phyloP scores from a whole-genome alignment of 2,797 vertebrate genomes.

The Amphiprion clarkii region DNA sequence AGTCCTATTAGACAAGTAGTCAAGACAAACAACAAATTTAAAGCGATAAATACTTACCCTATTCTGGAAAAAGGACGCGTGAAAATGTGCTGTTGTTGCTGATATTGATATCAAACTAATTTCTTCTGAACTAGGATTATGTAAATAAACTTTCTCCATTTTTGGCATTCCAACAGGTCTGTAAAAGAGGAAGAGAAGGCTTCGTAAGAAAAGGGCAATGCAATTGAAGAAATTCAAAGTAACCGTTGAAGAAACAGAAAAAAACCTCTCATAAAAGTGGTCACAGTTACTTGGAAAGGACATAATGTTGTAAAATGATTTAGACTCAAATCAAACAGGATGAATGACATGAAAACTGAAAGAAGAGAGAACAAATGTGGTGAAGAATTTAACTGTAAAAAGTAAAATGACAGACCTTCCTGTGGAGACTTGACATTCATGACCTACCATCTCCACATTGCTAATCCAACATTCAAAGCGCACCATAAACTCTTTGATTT shows the following conservation, averaged over 20 bases:
- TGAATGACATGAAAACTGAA: background rate
- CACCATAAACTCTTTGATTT: conserved; percentile 33
- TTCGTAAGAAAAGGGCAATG: background rate
- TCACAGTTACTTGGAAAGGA: background rate
- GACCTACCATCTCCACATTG: background rate
- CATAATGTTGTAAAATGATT: background rate
- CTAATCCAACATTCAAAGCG: conserved; percentile 12
- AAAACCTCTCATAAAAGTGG: background rate
- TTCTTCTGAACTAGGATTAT: conserved; percentile 99
- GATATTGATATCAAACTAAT: conserved; percentile 99
- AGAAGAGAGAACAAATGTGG: background rate
- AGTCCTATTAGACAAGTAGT: background rate
- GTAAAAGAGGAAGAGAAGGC: conserved; percentile 55
- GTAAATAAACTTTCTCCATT: conserved; percentile 99
- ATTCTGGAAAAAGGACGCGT: conserved; percentile 99
- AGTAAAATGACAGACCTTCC: conserved; percentile 6
- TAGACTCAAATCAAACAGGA: background rate
- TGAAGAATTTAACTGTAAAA: background rate
- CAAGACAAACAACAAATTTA: background rate
- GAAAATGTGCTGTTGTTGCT: conserved; percentile 99
- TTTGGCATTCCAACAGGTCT: conserved; percentile 99
- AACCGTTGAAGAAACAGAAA: background rate
- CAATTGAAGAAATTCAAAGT: background rate
- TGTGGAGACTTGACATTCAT: conserved; percentile 10
- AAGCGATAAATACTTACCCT: conserved; percentile 89